A percentile compares a stretch with the other conserved stretches of the same genome.
Conservation (phyloP, 2,797 vertebrate species). For the Eleutherodactylus coqui region DNA sequence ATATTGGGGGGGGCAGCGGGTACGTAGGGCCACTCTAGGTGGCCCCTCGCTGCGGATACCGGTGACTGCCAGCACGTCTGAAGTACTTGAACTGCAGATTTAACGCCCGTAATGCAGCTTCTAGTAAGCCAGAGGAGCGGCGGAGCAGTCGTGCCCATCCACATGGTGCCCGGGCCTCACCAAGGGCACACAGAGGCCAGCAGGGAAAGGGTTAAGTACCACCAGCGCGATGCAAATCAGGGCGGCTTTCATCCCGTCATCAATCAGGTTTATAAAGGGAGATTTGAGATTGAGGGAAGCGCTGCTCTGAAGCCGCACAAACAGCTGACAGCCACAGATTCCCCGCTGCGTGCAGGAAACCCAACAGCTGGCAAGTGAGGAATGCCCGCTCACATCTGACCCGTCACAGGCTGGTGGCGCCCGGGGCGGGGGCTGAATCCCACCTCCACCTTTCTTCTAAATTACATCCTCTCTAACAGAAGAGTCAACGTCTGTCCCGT, state of each 20-base stretch:
- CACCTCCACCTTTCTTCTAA: background rate
- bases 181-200: background rate
- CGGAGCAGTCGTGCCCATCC: no score
- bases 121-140: no score
- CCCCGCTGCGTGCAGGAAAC: slow-evolving; percentile 39
- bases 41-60: no score
- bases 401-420: slow-evolving; percentile 17
- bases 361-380: slow-evolving; percentile 35
- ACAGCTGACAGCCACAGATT: slow-evolving; percentile 41
- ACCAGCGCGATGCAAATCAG: background rate
- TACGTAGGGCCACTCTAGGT: no score
- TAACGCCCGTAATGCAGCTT: no score
- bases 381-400: slow-evolving; percentile 35
- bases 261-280: slow-evolving; percentile 4
- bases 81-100: no score
- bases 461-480: background rate
- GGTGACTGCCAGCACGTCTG: no score
- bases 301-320: background rate
- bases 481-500: no score
- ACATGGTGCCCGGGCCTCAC: no score
- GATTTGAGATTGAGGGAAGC: slow-evolving; percentile 25
- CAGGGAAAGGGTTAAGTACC: background rate
- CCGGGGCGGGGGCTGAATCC: background rate
- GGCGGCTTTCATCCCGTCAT: background rate
- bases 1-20: no score